phyloP scores from a whole-genome alignment of 2,797 vertebrate genomes.

The Pyrrhura leucotis region DNA sequence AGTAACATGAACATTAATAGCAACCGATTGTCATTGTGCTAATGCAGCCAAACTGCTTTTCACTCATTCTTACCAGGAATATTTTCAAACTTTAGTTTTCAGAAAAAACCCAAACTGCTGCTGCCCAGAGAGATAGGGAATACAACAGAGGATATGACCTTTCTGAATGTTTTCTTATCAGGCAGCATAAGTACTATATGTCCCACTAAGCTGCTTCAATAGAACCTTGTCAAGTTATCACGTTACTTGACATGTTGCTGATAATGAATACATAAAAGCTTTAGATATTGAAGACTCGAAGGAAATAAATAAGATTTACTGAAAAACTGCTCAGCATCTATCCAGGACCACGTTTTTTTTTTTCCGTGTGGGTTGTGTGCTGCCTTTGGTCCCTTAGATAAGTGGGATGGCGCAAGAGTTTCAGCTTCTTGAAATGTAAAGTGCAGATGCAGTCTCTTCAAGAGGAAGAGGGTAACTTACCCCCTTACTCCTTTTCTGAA shows the following conservation, averaged over 20 bases:
- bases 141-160: conserved; percentile 68
- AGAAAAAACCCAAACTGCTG: background rate
- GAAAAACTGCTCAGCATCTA: conserved; percentile 57
- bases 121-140: conserved; percentile 54
- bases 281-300: conserved; percentile 65
- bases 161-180: conserved; percentile 74
- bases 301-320: conserved; percentile 73
- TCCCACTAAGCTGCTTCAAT: conserved; percentile 70
- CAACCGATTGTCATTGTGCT: background rate
- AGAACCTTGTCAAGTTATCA: conserved; percentile 74
- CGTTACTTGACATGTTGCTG: conserved; percentile 65
- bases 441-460: background rate
- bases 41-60: background rate
- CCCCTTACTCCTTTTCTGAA: background rate
- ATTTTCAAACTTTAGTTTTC: conserved; percentile 51
- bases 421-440: conserved; percentile 55
- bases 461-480: background rate
- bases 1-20: background rate
- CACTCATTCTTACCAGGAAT: background rate
- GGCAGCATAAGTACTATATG: conserved; percentile 62
- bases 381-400: conserved; percentile 53
- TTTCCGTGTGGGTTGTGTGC: conserved; percentile 9
- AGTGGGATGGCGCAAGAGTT: conserved; percentile 44
- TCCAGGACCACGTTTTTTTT: conserved; percentile 48
- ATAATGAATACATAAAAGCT: conserved; percentile 75